Base-by-base conservation (phyloP, 2,797 vertebrate genomes). In the Peromyscus melanophrys region DNA sequence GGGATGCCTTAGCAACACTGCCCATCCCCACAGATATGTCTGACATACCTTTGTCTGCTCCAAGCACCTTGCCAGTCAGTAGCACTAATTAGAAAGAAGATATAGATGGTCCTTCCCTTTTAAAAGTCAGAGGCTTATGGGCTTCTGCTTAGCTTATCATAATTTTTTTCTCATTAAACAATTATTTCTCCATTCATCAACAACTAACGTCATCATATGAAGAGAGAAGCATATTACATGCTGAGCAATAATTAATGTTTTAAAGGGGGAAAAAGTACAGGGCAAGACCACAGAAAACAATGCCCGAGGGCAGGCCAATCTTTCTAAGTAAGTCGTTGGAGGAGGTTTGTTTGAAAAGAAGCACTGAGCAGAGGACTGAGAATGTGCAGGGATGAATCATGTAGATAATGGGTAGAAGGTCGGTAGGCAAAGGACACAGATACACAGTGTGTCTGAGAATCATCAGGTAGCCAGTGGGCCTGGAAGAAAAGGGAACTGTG, bases 21-120 rank as follows among this genome's bases (percentile, higher is more conserved):
- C 43, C 11, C 6, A 10, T 89, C 52, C 29, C 40, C 21, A 25
- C 2, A 37, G 52, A 19, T 0, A 83, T 43, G 17, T 71, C 12
- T 31, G 11, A 4, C 34, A 40, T 21, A 83, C 16, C 21, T 77
- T 40, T 61, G 21, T 37, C 34, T 43, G 31, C 16, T 59, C 69
- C 55, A 37, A 71, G 6, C 1, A 84, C 2, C 71, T 77, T 55
- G 17, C 5, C 13, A 82, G 17, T 83, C n/a, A 77, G 78, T 63
- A 93, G 1, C 4, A 97, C 43, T 95, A n/a, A 2, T 86, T 55
- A 34, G 8, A 85, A 88, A 88, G 63, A 81, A 92, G 23, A 49
- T 67, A 85, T 6, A 31, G 57, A 63, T 78, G 46, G 11, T 4
- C 9, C 1, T 23, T 34, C 78, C n/a, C 16, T 89, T 91, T 77